These are phyloP conservation scores for Bruchidius siliquastri DNA, from an alignment of 2,888 invertebrate species.

Conservation along the genomic window DNA sequence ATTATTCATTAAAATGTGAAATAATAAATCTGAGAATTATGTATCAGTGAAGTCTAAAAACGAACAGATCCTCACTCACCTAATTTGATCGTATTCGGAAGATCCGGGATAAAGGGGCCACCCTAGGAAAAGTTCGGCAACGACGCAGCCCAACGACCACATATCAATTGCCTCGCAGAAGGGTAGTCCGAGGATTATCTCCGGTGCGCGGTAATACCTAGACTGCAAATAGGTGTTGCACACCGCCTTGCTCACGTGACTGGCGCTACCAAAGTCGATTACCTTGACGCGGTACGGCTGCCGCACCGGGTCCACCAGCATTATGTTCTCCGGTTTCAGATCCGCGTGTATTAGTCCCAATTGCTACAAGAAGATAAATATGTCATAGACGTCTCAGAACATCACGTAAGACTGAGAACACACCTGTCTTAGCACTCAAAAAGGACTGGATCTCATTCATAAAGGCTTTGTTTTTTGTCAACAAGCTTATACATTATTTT, in stretches of 20 bases:
- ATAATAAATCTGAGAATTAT: no score
- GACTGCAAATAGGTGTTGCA: slow-evolving; percentile 99
- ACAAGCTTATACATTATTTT: no score
- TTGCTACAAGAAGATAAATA: slow-evolving; percentile 60
- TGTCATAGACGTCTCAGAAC: no score
- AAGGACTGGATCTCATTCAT: no score
- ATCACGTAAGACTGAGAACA: no score
- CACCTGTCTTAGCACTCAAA: no score
- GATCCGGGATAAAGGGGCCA: slow-evolving; percentile 99
- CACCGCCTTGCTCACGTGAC: slow-evolving; percentile 98
- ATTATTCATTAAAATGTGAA: no score
- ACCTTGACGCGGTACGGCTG: slow-evolving; percentile 99
- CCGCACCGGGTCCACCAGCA: slow-evolving; percentile 97
- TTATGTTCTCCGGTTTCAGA: slow-evolving; percentile 99
- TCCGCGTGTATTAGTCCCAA: slow-evolving; percentile 99
- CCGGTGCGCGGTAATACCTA: slow-evolving; percentile 95
- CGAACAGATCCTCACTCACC: slow-evolving; percentile 4
- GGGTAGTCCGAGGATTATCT: slow-evolving; percentile 94
- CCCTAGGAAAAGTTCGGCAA: slow-evolving; percentile 97
- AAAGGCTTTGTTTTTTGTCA: no score
- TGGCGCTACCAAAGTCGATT: slow-evolving; percentile 99
- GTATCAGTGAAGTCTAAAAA: no score
- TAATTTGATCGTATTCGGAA: slow-evolving; percentile 97
- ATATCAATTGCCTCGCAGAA: slow-evolving; percentile 99
- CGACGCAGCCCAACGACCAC: slow-evolving; percentile 99